phyloP scores from a whole-genome alignment of 2,797 vertebrate species.

The Perodicticus potto region DNA sequence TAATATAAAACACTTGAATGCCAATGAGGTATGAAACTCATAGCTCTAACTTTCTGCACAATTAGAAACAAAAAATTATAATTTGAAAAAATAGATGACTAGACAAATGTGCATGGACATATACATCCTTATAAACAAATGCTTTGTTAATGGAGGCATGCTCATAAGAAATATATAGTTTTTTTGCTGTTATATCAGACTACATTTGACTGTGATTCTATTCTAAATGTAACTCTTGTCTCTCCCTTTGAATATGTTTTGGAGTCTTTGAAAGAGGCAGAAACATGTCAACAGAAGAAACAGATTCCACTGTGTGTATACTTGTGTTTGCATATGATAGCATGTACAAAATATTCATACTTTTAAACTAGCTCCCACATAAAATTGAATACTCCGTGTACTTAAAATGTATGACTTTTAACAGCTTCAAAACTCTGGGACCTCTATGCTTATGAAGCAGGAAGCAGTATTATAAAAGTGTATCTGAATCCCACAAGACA shows the following conservation, averaged over 20 bases:
- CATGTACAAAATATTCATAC: not conserved
- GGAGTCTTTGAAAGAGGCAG: conserved; percentile 12
- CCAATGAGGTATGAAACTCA: not conserved
- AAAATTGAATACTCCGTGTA: conserved; percentile 39
- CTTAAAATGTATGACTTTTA: conserved; percentile 3
- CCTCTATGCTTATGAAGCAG: conserved; percentile 21
- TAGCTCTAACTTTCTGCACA: not conserved
- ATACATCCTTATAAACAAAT: not conserved
- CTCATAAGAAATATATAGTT: conserved; percentile 31
- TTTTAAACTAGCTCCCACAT: not conserved
- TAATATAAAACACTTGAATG: not conserved
- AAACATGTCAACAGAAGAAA: conserved; percentile 34
- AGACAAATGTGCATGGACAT: not conserved
- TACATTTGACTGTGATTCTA: not conserved
- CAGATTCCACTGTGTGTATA: conserved; percentile 16
- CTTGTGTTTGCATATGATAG: not conserved
- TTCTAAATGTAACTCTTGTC: not conserved
- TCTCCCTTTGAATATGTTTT: conserved; percentile 31
- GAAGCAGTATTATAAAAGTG: conserved; percentile 1
- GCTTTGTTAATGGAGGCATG: not conserved
- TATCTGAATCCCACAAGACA: not conserved
- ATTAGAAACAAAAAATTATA: not conserved
- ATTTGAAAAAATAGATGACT: not conserved
- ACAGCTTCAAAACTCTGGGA: conserved; percentile 16
- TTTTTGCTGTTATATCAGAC: conserved; percentile 25